These are phyloP conservation scores for Drosophila sp. DNA, from an alignment of 1,140 invertebrate genomes.

Conservation along the genomic window DNA sequence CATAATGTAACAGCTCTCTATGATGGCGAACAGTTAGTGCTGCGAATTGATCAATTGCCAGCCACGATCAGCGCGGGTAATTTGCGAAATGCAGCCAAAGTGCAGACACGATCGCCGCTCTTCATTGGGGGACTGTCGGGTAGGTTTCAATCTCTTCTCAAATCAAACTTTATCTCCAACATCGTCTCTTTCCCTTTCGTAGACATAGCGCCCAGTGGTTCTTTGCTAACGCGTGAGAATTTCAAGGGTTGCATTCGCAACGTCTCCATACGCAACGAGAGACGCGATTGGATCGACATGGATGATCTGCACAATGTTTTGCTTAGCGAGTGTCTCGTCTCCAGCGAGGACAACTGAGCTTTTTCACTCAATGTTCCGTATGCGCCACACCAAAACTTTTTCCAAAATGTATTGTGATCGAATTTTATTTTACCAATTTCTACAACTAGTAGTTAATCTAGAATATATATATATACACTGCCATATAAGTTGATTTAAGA, in stretches of 20 bases:
- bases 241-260: conserved; percentile 96
- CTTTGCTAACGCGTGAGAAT: conserved; percentile 88
- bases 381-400: conserved; percentile 75
- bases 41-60: conserved; percentile 89
- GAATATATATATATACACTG: conserved; percentile 47
- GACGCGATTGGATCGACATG: conserved; percentile 93
- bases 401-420: conserved; percentile 80
- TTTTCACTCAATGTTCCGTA: background rate
- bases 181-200: conserved; percentile 44
- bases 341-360: conserved; percentile 63
- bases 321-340: conserved; percentile 89
- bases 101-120: conserved; percentile 86
- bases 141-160: conserved; percentile 69
- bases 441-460: background rate
- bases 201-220: conserved; percentile 88
- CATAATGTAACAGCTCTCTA: conserved; percentile 91
- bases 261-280: conserved; percentile 88
- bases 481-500: conserved; percentile 67
- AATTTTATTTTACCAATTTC: conserved; percentile 46
- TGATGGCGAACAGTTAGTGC: conserved; percentile 87
- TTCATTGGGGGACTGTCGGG: conserved; percentile 94
- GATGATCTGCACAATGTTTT: conserved; percentile 91
- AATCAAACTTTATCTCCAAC: background rate
- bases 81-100: conserved; percentile 59
- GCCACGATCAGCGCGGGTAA: conserved; percentile 83